These are phyloP conservation scores for Trichogramma pretiosum DNA, from an alignment of 1,140 invertebrate genomes.

Conservation along the genomic window DNA sequence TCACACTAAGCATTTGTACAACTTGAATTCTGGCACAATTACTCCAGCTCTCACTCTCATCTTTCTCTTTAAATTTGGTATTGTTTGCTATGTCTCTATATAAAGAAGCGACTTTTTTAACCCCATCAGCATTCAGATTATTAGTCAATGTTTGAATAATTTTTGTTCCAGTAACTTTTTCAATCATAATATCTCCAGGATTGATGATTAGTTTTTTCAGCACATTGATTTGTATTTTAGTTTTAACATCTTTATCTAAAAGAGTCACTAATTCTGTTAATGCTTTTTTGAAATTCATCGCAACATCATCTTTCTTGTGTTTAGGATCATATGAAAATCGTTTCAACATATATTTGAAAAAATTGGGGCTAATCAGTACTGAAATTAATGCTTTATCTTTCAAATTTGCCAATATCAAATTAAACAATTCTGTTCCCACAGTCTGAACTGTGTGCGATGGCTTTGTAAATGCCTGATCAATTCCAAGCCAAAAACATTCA, in stretches of 20 bases:
- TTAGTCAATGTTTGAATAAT: constrained; percentile 53
- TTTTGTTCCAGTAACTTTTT: constrained; percentile 58
- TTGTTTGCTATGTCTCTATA: constrained; percentile 52
- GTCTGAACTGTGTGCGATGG: constrained; percentile 53
- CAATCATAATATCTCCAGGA: constrained; percentile 61
- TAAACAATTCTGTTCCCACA: constrained; percentile 46
- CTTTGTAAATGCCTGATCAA: constrained; percentile 50
- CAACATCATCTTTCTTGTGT: constrained; percentile 41
- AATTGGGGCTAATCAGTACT: constrained; percentile 46
- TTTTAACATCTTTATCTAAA: constrained; percentile 44
- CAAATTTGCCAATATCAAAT: constrained; percentile 44
- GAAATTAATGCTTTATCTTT: constrained; percentile 44
- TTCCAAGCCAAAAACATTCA: constrained; percentile 46
- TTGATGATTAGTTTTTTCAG: constrained; percentile 55
- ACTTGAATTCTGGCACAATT: constrained; percentile 59
- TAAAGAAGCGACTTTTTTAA: constrained; percentile 52
- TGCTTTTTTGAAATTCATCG: constrained; percentile 41
- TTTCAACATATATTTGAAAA: constrained; percentile 45
- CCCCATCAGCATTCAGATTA: constrained; percentile 50
- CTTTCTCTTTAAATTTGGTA: constrained; percentile 39
- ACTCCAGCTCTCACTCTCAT: constrained; percentile 49
- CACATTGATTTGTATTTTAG: constrained; percentile 47
- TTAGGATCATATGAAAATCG: constrained; percentile 46
- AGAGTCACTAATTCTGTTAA: constrained; percentile 46
- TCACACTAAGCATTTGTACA: constrained; percentile 49